Conservation (phyloP, 1,140 invertebrate species). For the Drosophila equinoxialis region DNA sequence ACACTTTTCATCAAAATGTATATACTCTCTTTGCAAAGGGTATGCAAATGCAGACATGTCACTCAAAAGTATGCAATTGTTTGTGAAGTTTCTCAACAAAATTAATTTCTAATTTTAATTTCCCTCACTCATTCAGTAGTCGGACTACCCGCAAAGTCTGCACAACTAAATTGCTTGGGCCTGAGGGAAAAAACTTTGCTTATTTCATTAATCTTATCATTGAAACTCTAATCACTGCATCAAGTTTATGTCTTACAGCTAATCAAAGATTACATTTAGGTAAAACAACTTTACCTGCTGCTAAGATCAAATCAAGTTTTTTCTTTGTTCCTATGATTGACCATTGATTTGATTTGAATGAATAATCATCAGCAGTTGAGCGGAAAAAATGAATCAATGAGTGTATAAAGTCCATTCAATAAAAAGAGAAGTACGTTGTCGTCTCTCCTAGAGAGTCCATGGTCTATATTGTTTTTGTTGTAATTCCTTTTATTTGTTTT, state of each 20-base stretch:
- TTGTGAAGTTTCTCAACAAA: neutral
- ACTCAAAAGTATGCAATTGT: constrained; percentile 11
- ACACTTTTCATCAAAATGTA: too few relatives aligned
- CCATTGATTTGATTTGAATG: constrained; percentile 13
- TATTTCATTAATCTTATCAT: neutral
- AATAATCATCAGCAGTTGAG: constrained; percentile 12
- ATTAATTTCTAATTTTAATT: neutral
- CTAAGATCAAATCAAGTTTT: neutral
- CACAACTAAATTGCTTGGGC: neutral
- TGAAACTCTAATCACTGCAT: neutral
- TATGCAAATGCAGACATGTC: neutral
- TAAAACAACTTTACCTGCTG: neutral
- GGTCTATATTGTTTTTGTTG: constrained; percentile 2
- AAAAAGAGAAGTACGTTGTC: neutral
- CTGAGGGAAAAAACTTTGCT: neutral
- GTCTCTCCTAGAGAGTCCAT: constrained; percentile 1
- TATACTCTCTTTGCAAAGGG: too few relatives aligned
- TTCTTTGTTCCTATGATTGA: constrained; percentile 4
- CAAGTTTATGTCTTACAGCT: neutral
- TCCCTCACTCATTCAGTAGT: neutral
- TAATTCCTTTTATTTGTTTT: constrained; percentile 17
- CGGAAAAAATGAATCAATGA: constrained; percentile 11
- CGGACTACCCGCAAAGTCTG: neutral
- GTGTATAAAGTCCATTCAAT: constrained; percentile 25
- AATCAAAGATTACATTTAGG: neutral